Base-by-base conservation (phyloP, 2,113 vertebrate genomes). In the Nothobranchius kuhntae region DNA sequence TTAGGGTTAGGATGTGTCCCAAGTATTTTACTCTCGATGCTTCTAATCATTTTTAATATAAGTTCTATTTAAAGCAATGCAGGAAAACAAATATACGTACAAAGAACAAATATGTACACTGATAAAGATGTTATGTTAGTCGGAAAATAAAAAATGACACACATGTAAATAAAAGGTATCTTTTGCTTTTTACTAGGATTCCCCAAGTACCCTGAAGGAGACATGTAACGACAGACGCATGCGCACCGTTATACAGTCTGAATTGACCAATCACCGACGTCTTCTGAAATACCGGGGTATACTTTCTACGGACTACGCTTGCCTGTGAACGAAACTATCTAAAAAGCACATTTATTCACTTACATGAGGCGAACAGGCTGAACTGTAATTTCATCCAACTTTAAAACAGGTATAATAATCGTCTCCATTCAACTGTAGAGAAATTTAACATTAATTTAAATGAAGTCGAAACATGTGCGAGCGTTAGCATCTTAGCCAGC, bases 251-350 rank as follows among this genome's bases (percentile, higher is more conserved):
- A 40, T 40, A 40, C 9, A 9, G 3, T 8, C 38, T 40, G 24
- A 0, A 7, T 38, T 11, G 54, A 26, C 85, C 85, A 84, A 87
- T 87, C 76, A 87, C 54, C 17, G 3, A 65, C 36, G 35, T 40
- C 7, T 54, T 42, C 53, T 67, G 51, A 71, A 81, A 63, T 69
- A 65, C 82, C 85, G 82, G 82, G 74, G 3, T 4, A 21, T 30
- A 30, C 53, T 47, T 30, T 56, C 35, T 6, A n/a, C n/a, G 54
- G 55, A 57, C 55, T 14, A 44, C 45, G 57, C 8, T 48, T 36
- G 26, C 2, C 15, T 73, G 14, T 66, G 24, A 65, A 44, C 15
- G 5, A 73, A 73, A 64, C 6, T 4, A n/a, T 71, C 13, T 52
- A 0, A 48, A 3, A 78, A 30, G 30, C 38, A 42, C 0, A 45